These are phyloP conservation scores for Panurus biarmicus DNA, from an alignment of 2,113 vertebrate genomes.

Conservation along the genomic window DNA sequence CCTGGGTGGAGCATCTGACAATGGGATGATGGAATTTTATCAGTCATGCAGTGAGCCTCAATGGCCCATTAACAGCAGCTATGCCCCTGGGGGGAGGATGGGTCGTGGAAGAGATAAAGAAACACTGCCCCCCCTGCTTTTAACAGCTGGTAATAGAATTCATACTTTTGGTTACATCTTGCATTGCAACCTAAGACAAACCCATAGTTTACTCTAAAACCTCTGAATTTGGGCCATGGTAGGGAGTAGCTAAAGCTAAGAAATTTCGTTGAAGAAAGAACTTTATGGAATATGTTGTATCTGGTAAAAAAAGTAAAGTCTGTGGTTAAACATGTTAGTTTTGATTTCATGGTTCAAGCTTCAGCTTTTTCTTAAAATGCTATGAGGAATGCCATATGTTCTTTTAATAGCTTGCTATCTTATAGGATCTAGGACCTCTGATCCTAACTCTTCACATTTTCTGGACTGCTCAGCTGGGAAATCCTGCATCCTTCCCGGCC, in stretches of 20 bases:
- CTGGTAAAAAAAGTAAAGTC: neutral
- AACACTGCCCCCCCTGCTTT: too few species aligned
- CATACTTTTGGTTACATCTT: too few species aligned
- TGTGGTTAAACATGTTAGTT: neutral
- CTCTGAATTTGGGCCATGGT: neutral
- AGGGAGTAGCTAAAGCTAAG: neutral
- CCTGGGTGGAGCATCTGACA: too few species aligned
- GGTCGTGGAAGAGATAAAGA: too few species aligned
- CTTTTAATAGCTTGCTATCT: neutral
- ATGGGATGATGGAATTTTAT: too few species aligned
- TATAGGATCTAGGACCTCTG: neutral
- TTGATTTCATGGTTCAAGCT: neutral
- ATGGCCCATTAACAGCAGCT: too few species aligned
- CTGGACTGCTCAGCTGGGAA: neutral
- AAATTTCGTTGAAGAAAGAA: neutral
- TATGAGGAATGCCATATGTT: neutral
- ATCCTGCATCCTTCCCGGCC: neutral
- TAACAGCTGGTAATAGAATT: too few species aligned
- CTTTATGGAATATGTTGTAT: neutral
- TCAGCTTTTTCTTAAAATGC: neutral
- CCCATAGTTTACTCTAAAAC: neutral
- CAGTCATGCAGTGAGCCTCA: too few species aligned
- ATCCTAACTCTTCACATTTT: neutral
- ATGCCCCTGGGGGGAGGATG: too few species aligned
- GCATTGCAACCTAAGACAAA: neutral